A percentile compares a stretch with the other conserved stretches of the same genome.
Conservation (phyloP, 1,140 invertebrate species). For the Calephelis virginiensis region DNA sequence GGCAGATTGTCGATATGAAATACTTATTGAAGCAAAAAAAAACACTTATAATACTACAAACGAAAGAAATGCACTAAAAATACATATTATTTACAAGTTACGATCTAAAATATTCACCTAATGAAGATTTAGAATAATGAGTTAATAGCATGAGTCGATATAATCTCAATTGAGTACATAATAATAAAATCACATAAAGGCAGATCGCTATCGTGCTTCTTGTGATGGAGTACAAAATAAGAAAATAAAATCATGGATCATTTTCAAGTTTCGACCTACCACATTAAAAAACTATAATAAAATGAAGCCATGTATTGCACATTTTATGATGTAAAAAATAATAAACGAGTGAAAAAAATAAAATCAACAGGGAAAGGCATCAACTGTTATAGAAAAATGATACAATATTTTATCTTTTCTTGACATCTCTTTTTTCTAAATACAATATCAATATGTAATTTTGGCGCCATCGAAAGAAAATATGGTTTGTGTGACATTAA, state of each 20-base stretch:
- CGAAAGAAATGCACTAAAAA: constrained; percentile 72
- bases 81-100: constrained; percentile 64
- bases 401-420: too few relatives aligned
- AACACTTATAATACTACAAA: constrained; percentile 61
- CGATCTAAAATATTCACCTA: constrained; percentile 39
- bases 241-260: constrained; percentile 3
- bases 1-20: constrained; percentile 78
- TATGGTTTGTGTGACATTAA: too few relatives aligned
- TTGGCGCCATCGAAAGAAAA: too few relatives aligned
- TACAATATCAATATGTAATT: too few relatives aligned
- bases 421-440: too few relatives aligned
- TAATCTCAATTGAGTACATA: constrained; percentile 76
- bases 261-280: not conserved
- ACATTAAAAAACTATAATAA: not conserved
- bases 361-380: too few relatives aligned
- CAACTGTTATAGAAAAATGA: too few relatives aligned
- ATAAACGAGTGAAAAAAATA: too few relatives aligned
- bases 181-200: constrained; percentile 60
- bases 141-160: constrained; percentile 46
- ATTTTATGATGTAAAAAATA: too few relatives aligned
- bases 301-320: too few relatives aligned
- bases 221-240: constrained; percentile 5
- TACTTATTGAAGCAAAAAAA: constrained; percentile 58
- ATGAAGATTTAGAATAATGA: constrained; percentile 45
- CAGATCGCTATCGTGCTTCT: constrained; percentile 55